Evolutionary conservation across 2,113 vertebrate species (phyloP).

Genomic region (Haplotaxodon microlepis): DNA sequence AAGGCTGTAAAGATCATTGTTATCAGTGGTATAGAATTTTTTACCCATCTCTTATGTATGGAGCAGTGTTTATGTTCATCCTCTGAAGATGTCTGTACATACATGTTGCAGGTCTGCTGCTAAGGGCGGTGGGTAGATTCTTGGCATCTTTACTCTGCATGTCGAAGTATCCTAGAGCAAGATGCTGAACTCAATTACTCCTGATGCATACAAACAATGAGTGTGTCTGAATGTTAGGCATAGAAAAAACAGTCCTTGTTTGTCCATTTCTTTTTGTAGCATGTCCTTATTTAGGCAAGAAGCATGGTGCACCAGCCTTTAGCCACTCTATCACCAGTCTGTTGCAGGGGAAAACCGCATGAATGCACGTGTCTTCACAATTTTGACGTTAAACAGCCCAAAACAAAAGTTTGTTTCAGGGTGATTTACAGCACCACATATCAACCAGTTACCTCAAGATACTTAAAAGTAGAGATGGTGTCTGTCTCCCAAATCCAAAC

Average conservation of each 20-base stretch:
- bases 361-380: not conserved
- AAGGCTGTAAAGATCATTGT: not conserved
- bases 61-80: not conserved
- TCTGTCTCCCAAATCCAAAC: not conserved
- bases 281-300: not conserved
- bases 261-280: not conserved
- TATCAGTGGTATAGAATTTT: not conserved
- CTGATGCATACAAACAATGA: not conserved
- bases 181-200: not conserved
- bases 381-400: not conserved
- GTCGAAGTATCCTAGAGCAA: not conserved
- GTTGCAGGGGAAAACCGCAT: not conserved
- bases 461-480: not conserved
- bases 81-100: not conserved
- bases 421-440: not conserved
- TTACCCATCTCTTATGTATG: not conserved
- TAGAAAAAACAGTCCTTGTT: not conserved
- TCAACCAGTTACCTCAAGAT: not conserved
- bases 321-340: not conserved
- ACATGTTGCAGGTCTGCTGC: not conserved
- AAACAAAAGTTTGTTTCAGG: not conserved
- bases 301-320: not conserved
- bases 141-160: not conserved
- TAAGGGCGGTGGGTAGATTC: not conserved
- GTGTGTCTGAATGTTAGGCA: not conserved